Percentiles rank a stretch among this genome's conserved stretches.
Conservation (phyloP, 1,140 invertebrate genomes). For the Pogonomyrmex californicus region DNA sequence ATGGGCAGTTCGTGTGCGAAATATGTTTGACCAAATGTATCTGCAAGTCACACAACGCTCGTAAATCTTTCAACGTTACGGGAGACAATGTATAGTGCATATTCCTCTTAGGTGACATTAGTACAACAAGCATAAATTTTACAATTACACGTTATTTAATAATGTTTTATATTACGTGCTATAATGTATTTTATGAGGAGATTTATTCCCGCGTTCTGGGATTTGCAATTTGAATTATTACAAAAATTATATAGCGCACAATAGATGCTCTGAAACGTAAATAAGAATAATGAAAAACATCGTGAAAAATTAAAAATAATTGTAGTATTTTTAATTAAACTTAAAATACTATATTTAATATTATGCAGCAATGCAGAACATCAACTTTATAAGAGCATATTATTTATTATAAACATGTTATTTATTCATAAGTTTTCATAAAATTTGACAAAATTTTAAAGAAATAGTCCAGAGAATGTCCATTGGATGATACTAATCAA, state of each 20-base stretch:
- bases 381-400: neutral
- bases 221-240: neutral
- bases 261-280: too few relatives aligned
- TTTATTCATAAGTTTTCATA: neutral
- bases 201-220: neutral
- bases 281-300: neutral
- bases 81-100: neutral
- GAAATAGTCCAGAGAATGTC: slow-evolving; percentile 14
- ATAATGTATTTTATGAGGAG: neutral
- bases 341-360: neutral
- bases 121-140: slow-evolving; percentile 15
- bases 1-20: slow-evolving; percentile 19
- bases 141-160: neutral
- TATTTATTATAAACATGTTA: neutral
- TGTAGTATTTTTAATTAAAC: neutral
- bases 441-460: neutral
- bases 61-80: slow-evolving; percentile 43
- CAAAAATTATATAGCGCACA: neutral
- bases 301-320: neutral
- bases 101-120: neutral
- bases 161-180: slow-evolving; percentile 16
- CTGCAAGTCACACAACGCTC: slow-evolving; percentile 49
- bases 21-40: slow-evolving; percentile 43
- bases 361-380: neutral
- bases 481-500: slow-evolving; percentile 2